Evolutionary conservation across 2,797 vertebrate genomes (phyloP).

Genomic region (Setipinna tenuifilis): DNA sequence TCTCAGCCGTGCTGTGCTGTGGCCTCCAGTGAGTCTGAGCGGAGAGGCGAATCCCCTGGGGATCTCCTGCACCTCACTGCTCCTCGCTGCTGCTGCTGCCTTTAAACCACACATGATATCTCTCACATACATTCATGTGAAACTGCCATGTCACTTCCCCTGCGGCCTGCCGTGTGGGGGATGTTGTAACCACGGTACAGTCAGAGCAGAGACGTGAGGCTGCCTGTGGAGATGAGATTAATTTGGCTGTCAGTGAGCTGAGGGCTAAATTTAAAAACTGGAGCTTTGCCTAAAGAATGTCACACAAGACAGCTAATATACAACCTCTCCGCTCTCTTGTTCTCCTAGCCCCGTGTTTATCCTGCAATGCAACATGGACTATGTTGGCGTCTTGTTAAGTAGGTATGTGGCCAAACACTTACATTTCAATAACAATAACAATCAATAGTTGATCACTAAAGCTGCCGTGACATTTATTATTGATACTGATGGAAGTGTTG

Average conservation of each 20-base stretch:
- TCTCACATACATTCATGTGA: conserved; percentile 1
- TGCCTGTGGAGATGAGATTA: neutral
- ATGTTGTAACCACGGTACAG: conserved; percentile 4
- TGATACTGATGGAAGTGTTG: neutral
- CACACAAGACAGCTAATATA: neutral
- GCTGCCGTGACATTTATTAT: neutral
- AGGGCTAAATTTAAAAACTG: neutral
- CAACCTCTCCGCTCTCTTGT: neutral
- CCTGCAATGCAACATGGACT: conserved; percentile 87
- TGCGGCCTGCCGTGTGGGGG: neutral
- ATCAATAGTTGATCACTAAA: neutral
- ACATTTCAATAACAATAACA: neutral
- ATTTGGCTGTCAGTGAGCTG: neutral
- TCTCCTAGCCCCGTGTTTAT: conserved; percentile 86
- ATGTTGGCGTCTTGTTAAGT: conserved; percentile 82
- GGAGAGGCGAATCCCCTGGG: neutral
- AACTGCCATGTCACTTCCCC: conserved; percentile 13
- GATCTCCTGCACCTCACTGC: neutral
- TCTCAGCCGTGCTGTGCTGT: neutral
- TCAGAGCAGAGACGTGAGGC: neutral
- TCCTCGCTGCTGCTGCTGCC: neutral
- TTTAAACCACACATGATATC: neutral
- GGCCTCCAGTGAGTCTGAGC: neutral
- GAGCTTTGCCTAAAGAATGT: neutral
- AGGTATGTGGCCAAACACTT: conserved; percentile 73